phyloP scores from a whole-genome alignment of 2,113 vertebrate species.

The Malurus cyaneus region DNA sequence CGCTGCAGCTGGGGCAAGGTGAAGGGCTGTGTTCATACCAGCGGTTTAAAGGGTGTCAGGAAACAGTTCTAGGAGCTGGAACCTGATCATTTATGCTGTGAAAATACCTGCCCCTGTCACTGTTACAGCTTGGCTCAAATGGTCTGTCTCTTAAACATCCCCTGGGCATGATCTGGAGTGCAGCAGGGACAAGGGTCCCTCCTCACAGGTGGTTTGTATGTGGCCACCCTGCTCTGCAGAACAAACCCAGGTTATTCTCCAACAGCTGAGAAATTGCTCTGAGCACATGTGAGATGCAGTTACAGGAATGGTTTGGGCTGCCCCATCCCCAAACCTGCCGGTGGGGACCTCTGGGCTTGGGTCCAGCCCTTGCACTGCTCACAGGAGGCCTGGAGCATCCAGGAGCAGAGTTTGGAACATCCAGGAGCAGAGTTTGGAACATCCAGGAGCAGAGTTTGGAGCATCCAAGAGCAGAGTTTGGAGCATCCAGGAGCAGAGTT shows the following conservation, averaged over 20 bases:
- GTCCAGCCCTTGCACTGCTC: not conserved
- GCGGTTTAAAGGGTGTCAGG: not conserved
- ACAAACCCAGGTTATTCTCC: accelerated
- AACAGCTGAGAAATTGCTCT: not conserved
- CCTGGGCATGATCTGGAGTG: not conserved
- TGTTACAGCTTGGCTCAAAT: not conserved
- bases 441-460: not conserved
- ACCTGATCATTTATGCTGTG: not conserved
- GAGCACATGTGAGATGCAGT: not conserved
- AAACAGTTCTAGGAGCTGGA: not conserved
- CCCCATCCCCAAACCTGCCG: not conserved
- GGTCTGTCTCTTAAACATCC: not conserved
- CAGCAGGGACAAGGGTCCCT: not conserved
- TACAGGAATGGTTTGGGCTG: not conserved
- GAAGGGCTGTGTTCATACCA: not conserved
- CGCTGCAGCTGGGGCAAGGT: not conserved
- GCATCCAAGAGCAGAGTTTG: not conserved
- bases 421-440: not conserved
- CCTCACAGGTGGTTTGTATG: not conserved
- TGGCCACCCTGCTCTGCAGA: accelerated
- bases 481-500: not conserved
- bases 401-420: not conserved
- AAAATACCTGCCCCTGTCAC: not conserved
- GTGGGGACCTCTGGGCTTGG: not conserved
- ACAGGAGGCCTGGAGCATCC: not conserved